These are phyloP conservation scores for Wasmannia auropunctata DNA, from an alignment of 1,140 invertebrate genomes.

Conservation along the genomic window DNA sequence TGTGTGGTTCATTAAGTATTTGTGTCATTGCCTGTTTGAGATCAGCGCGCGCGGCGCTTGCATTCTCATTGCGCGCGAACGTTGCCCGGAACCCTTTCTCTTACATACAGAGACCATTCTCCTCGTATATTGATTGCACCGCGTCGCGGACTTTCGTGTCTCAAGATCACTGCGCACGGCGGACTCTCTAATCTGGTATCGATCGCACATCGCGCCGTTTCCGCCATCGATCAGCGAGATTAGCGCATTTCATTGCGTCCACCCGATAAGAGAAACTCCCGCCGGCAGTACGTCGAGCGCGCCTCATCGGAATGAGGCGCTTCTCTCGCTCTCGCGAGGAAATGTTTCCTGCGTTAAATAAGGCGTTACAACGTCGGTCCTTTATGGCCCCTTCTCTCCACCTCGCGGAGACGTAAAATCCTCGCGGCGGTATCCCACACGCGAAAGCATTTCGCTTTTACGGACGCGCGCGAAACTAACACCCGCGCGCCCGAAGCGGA, in stretches of 20 bases:
- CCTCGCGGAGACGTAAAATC: constrained; percentile 53
- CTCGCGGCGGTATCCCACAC: constrained; percentile 67
- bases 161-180: constrained; percentile 8
- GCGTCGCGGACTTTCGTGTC: background rate
- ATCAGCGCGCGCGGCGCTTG: background rate
- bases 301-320: background rate
- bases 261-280: background rate
- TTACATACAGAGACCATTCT: constrained; percentile 37
- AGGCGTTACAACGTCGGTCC: constrained; percentile 1
- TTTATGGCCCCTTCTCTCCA: constrained; percentile 23
- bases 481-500: constrained; percentile 6
- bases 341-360: constrained; percentile 31
- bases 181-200: constrained; percentile 10
- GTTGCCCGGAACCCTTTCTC: constrained; percentile 27
- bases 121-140: constrained; percentile 30
- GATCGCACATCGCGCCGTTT: background rate
- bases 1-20: background rate
- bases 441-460: constrained; percentile 59
- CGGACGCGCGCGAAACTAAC: constrained; percentile 48
- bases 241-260: background rate
- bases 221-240: background rate
- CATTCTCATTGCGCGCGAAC: constrained; percentile 10
- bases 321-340: background rate
- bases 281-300: background rate
- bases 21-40: background rate